Evolutionary conservation across 2,888 invertebrate genomes (phyloP), one percentile per base, ranked within the genome.

Genomic region (Rhogogaster chlorosoma): DNA sequence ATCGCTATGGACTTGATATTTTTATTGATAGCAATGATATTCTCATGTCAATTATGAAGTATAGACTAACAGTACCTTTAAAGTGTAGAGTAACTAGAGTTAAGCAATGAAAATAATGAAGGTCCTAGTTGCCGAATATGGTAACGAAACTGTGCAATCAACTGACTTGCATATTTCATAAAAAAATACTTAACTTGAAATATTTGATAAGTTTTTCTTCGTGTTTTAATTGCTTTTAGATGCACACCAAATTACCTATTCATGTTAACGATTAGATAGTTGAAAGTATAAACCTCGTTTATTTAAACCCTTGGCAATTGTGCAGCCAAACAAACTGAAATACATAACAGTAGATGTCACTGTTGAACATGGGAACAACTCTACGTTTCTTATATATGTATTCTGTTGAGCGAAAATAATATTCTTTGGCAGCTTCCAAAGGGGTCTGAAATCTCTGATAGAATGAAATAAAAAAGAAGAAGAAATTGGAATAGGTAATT

Each of bases 41-140:
- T 26, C 22, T 18, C 9, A 26, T 45, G 22, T 0, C 45, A 75
- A 53, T 77, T 15, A 61, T 26, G 1, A 57, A 36, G 36, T 57
- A 80, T 53, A 80, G 22, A 57, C 80, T 61, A 80, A 80, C 80
- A 80, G 22, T 80, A 26, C 80, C 80, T 80, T 80, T n/a, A 61
- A 80, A 80, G 80, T 38, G 38, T 38, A 3, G 61, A 36, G 15
- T 61, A 57, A 61, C 15, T 26, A 80, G 38, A 80, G 38, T 38
- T 26, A 57, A 78, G 38, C 10, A 61, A 38, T 80, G 12, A 42
- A 77, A 49, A 49, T 53, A 49, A 26, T n/a, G 6, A 77, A 53
- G 77, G 26, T 77, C 5, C 22, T 32, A 49, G 9, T 77, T 77
- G 49, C 29, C 22, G 22, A 61, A 61, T 3, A 38, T 80, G 77